phyloP scores from a whole-genome alignment of 2,113 vertebrate species.

The Psilopsiagon aymara region DNA sequence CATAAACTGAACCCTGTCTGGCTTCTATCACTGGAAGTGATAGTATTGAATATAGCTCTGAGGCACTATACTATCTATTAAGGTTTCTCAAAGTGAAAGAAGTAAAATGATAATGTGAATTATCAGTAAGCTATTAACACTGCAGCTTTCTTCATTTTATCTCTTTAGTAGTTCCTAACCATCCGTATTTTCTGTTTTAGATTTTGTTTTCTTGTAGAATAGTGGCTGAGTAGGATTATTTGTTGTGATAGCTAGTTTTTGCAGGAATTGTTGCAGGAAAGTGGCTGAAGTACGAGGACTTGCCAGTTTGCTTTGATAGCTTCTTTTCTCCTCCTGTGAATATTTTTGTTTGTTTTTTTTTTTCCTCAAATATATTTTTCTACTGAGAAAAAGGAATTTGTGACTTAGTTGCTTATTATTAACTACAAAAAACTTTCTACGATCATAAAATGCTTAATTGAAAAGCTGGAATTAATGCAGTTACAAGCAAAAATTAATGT shows the following conservation, averaged over 20 bases:
- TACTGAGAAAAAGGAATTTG: not conserved
- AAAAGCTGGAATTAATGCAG: not conserved
- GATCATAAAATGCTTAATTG: not conserved
- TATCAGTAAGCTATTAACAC: not conserved
- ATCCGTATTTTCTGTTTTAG: not conserved
- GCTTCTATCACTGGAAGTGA: not conserved
- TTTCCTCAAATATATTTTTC: not conserved
- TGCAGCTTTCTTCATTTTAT: not conserved
- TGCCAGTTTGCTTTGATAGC: not conserved
- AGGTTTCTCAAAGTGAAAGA: not conserved
- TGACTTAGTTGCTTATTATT: not conserved
- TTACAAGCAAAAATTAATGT: not conserved
- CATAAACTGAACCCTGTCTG: not conserved
- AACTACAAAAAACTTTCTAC: accelerated
- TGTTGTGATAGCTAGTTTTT: not conserved
- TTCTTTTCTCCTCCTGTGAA: not conserved
- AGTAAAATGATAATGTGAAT: not conserved
- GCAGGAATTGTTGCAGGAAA: not conserved
- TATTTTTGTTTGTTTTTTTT: not conserved
- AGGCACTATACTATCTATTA: not conserved
- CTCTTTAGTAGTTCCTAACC: not conserved
- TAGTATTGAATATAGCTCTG: not conserved
- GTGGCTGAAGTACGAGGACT: not conserved
- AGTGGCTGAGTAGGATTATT: not conserved
- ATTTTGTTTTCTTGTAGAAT: not conserved